Conservation (phyloP, 2,888 invertebrate genomes). For the Oscheius sp. region DNA sequence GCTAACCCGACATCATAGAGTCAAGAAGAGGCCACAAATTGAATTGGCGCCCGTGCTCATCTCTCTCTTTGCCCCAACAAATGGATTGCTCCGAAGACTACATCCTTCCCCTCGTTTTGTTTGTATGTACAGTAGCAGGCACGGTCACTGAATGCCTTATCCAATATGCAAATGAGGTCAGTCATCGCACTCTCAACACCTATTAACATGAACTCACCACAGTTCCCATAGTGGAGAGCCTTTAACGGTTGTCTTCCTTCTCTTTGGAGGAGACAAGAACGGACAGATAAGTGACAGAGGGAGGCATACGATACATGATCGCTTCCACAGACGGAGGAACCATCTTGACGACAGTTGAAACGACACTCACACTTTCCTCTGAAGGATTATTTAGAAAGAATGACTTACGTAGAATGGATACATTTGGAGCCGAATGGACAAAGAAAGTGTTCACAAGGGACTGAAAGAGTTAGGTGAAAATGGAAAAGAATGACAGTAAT, state of each 20-base stretch:
- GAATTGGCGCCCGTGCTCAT: constrained; percentile 28
- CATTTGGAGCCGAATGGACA: constrained; percentile 58
- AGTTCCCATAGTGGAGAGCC: constrained; percentile 43
- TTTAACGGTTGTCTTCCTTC: constrained; percentile 35
- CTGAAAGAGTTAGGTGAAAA: constrained; percentile 38
- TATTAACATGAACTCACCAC: constrained; percentile 44
- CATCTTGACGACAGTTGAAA: constrained; percentile 37
- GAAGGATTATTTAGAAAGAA: background rate
- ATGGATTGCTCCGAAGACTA: background rate
- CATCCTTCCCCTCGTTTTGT: constrained; percentile 10
- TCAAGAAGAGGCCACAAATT: constrained; percentile 26
- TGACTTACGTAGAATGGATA: constrained; percentile 39
- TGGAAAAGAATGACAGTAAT: no score
- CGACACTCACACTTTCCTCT: constrained; percentile 55
- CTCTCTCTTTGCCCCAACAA: background rate
- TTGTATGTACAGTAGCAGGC: constrained; percentile 30
- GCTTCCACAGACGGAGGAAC: constrained; percentile 46
- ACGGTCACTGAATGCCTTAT: constrained; percentile 29
- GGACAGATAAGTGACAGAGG: constrained; percentile 51
- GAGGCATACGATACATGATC: constrained; percentile 53
- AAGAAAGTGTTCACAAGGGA: constrained; percentile 44
- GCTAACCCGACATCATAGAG: background rate
- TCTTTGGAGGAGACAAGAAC: constrained; percentile 43
- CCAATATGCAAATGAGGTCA: constrained; percentile 29
- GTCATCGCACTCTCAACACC: constrained; percentile 18